A percentile compares a stretch with the other conserved stretches of the same genome.
Evolutionary conservation across 2,888 invertebrate genomes (phyloP).

Genomic region (Caenorhabditis macrosperma): DNA sequence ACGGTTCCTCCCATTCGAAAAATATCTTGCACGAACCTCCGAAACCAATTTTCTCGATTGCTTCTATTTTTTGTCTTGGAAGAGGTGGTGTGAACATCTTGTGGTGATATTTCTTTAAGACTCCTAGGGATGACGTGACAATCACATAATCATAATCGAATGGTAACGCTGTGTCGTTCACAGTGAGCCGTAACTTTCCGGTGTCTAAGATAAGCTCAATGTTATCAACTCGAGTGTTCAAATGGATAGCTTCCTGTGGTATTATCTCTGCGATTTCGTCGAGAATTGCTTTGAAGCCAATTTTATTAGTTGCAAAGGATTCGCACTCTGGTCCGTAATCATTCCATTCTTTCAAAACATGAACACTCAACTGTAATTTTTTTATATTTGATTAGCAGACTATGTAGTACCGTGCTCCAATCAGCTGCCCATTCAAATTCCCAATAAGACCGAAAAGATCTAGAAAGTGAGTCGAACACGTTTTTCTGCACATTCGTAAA

Average conservation of each 20-base stretch:
- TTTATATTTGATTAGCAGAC: no score
- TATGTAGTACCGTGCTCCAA: not conserved
- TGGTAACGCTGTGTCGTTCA: conserved; percentile 34
- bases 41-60: conserved; percentile 73
- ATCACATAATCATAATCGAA: conserved; percentile 73
- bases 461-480: conserved; percentile 72
- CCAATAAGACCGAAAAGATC: conserved; percentile 74
- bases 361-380: conserved; percentile 68
- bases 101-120: conserved; percentile 72
- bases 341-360: conserved; percentile 75
- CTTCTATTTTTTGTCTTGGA: conserved; percentile 70
- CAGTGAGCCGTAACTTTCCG: conserved; percentile 33
- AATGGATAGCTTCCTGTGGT: conserved; percentile 60
- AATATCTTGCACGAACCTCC: conserved; percentile 75
- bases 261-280: conserved; percentile 64
- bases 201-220: conserved; percentile 52
- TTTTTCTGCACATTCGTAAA: conserved; percentile 60
- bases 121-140: conserved; percentile 76
- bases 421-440: conserved; percentile 76
- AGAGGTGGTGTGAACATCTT: conserved; percentile 68
- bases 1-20: conserved; percentile 73
- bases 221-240: conserved; percentile 68
- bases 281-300: conserved; percentile 74
- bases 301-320: conserved; percentile 71
- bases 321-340: conserved; percentile 72